phyloP scores from a whole-genome alignment of 2,797 vertebrate genomes.

The Astyanax mexicanus region DNA sequence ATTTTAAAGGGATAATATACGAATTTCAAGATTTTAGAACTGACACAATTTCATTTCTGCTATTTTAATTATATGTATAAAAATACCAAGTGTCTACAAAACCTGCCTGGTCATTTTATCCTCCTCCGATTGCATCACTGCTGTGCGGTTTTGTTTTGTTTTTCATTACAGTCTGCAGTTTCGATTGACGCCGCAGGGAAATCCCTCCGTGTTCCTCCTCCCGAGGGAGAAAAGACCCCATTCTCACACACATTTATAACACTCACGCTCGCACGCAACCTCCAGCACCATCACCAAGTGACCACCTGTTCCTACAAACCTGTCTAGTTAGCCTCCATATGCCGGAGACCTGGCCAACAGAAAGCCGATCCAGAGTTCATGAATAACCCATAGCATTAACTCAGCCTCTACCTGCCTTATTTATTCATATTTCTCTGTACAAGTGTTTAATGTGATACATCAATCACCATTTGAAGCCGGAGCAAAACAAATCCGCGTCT shows the following conservation, averaged over 20 bases:
- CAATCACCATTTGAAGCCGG: conserved; percentile 71
- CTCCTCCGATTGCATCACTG: not conserved
- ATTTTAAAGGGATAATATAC: too few relatives aligned
- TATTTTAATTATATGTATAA: too few relatives aligned
- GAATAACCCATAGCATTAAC: conserved; percentile 77
- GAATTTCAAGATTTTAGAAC: too few relatives aligned
- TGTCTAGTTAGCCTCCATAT: conserved; percentile 85
- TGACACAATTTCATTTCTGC: too few relatives aligned
- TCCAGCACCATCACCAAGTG: conserved; percentile 52
- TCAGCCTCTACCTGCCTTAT: conserved; percentile 41
- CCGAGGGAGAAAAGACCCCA: not conserved
- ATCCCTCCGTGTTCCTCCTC: conserved; percentile 15
- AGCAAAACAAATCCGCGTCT: conserved; percentile 29
- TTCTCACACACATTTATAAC: not conserved
- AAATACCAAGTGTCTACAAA: too few relatives aligned
- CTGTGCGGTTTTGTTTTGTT: not conserved
- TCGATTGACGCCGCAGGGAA: not conserved
- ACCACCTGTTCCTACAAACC: conserved; percentile 82
- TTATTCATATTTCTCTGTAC: conserved; percentile 49
- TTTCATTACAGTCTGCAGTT: not conserved
- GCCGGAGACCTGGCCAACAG: conserved; percentile 71
- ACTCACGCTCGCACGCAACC: conserved; percentile 49
- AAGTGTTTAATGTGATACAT: conserved; percentile 69
- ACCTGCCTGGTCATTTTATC: not conserved
- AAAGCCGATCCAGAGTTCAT: conserved; percentile 67